Evolutionary conservation across 2,888 invertebrate species (phyloP), one percentile per base, ranked within the genome.

Genomic region (Drosophila hawaiiensis): DNA sequence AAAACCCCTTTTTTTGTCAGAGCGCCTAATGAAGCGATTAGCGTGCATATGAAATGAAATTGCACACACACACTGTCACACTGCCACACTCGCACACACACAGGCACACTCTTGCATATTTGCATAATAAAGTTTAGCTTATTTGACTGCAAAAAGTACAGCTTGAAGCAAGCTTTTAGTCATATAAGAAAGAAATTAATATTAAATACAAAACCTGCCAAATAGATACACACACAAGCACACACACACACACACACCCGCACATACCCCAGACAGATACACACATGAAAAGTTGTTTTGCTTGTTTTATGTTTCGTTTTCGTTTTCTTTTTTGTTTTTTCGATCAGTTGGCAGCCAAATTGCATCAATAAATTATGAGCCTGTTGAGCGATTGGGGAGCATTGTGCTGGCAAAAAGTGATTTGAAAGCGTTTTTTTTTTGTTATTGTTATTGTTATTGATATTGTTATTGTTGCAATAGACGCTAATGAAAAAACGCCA

Each of bases 21-120:
- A 49, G 14, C 25, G 9, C 14, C 79, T 86, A 89, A 89, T 86
- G 90, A 89, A 79, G 85, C 84, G 89, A 89, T 86, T 86, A 89
- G 84, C 84, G 86, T 83, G 81, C 89, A 84, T 85, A 71, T 58
- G 58, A 81, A 52, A 86, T 89, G 79, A 75, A 72, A 67, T 67
- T 72, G 66, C 65, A 66, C 53, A 50, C 58, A 66, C 69, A 67
- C 52, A 66, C 69, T 65, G 41, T 64, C 69, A 68, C 39, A 52
- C 49, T n/a, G n/a, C 47, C 55, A 68, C 68, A 67, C 43, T 43
- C 49, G 47, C 55, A 52, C 14, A 39, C n/a, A 43, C 52, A 50
- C 35, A 19, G 9, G 25, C 49, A 61, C 12, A 62, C 41, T 41
- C 35, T 41, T 22, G 29, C 52, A 43, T 25, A 28, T 47, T 59